Conservation (phyloP, 2,888 invertebrate genomes). For the Biston betularia region DNA sequence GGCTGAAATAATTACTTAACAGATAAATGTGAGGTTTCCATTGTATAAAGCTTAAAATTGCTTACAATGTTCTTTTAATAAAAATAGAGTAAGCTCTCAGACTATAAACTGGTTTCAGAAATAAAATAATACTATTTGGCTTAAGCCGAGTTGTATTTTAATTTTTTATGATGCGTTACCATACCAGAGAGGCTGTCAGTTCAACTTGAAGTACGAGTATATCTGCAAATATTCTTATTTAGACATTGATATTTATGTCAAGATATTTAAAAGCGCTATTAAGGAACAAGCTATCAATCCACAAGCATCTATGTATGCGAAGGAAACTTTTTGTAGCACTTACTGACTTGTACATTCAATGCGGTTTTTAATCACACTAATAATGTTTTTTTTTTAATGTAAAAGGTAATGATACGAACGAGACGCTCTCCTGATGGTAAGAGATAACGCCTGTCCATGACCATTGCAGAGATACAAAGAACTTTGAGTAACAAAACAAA, state of each 20-base stretch:
- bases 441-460: too few species aligned
- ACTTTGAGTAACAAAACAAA: too few species aligned
- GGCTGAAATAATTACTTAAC: too few species aligned
- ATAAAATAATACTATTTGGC: slow-evolving; percentile 31
- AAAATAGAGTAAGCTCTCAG: slow-evolving; percentile 27
- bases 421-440: too few species aligned
- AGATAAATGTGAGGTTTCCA: too few species aligned
- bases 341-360: not conserved
- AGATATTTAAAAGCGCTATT: slow-evolving; percentile 4
- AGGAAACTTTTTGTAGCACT: not conserved
- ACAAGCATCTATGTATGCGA: slow-evolving; percentile 7
- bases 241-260: slow-evolving; percentile 35
- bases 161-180: slow-evolving; percentile 60
- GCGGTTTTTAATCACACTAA: too few species aligned
- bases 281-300: slow-evolving; percentile 6
- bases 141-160: slow-evolving; percentile 37
- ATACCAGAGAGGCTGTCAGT: slow-evolving; percentile 38
- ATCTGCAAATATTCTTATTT: slow-evolving; percentile 42
- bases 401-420: too few species aligned
- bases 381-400: too few species aligned
- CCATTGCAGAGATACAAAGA: too few species aligned
- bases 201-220: slow-evolving; percentile 27
- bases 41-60: too few species aligned
- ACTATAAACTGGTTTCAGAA: slow-evolving; percentile 23
- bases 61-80: not conserved